Base-by-base conservation (phyloP, 1,140 invertebrate species). In the Habropoda laboriosa region DNA sequence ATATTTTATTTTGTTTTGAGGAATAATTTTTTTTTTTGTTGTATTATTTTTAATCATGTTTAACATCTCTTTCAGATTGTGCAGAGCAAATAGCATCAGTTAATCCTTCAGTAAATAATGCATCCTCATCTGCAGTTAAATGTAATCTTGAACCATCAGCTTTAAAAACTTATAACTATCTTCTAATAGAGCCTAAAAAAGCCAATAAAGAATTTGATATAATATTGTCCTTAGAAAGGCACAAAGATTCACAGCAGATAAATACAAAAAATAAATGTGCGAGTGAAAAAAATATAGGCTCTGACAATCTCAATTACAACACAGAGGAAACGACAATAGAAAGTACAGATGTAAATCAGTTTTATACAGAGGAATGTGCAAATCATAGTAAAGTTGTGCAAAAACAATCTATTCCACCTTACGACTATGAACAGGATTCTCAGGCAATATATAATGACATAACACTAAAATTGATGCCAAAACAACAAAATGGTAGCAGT, bases 11-110 rank as follows among this genome's bases (percentile, higher is more conserved):
- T 57, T 57, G 16, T 32, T 58, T 40, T 61, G n/a, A 24, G 13
- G n/a, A 61, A 40, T n/a, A 24, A 13, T 61, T 16, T 3, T 57
- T 10, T 53, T 53, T n/a, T 61, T n/a, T 24, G 24, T 24, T 27
- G 12, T 53, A 55, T 45, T 45, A 6, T 10, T 12, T 45, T 7
- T 45, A n/a, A n/a, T n/a, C n/a, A n/a, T n/a, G n/a, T n/a, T n/a
- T n/a, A n/a, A 63, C 21, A 1, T 38, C 13, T 61, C 12, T 91
- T 90, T 49, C 74, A 93, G 92, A 92, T 88, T 90, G 89, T 53
- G 89, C 90, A 13, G 92, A 93, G 30, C 92, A 92, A 86, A 84
- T 89, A 67, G 87, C 91, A 60, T 89, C 90, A 21, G 79, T 87
- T 40, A 61, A 79, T 70, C 71, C 70, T 75, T 60, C 81, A 3